These are phyloP conservation scores for Okamejei kenojei DNA, from an alignment of 2,797 vertebrate species.

Conservation along the genomic window DNA sequence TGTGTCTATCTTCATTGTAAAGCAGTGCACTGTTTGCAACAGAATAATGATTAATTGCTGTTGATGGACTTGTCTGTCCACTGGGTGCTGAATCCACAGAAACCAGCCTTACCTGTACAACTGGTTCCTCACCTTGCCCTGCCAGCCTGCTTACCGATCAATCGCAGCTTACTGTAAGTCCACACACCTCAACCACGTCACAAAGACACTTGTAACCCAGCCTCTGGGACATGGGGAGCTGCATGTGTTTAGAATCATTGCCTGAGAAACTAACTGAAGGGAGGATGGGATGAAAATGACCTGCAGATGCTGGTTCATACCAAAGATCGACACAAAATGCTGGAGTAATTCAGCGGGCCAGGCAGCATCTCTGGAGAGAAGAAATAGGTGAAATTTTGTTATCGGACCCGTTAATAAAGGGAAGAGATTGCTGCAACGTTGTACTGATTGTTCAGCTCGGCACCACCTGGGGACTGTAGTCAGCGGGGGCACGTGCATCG, in stretches of 20 bases:
- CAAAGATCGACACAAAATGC: too few species aligned
- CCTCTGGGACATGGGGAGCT: neutral
- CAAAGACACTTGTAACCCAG: neutral
- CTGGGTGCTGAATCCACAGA: neutral
- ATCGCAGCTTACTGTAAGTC: neutral
- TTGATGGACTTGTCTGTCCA: neutral
- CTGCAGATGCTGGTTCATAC: too few species aligned
- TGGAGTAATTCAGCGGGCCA: too few species aligned
- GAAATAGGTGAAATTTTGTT: too few species aligned
- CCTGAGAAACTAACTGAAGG: neutral
- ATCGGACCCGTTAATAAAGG: neutral
- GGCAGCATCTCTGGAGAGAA: too few species aligned
- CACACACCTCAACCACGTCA: neutral
- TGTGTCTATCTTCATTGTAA: too few species aligned
- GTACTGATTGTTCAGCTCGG: neutral
- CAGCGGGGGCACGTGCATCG: too few species aligned
- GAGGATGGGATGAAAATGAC: too few species aligned
- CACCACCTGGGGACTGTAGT: too few species aligned
- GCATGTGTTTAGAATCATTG: neutral
- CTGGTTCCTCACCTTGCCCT: neutral
- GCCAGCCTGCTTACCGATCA: neutral
- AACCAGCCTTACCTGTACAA: neutral
- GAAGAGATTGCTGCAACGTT: neutral
- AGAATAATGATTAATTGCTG: neutral
- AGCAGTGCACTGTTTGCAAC: too few species aligned